phyloP scores from a whole-genome alignment of 2,797 vertebrate genomes.

The Characodon lateralis region DNA sequence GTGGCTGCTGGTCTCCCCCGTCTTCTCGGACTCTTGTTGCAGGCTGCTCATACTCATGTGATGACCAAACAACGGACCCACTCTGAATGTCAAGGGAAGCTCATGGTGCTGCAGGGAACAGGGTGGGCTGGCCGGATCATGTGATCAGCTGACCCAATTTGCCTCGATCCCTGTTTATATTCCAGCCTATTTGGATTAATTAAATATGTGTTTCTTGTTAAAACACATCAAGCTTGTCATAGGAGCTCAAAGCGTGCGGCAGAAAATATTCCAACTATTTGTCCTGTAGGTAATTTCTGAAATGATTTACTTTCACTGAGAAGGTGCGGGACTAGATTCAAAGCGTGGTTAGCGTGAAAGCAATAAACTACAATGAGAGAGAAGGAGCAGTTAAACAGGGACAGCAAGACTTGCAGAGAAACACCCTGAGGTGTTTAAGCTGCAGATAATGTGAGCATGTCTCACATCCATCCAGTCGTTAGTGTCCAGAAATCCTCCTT shows the following conservation, averaged over 20 bases:
- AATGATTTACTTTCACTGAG: slow-evolving; percentile 37
- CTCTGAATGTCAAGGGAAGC: slow-evolving; percentile 28
- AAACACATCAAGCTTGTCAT: background rate
- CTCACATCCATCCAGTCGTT: background rate
- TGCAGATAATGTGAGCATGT: background rate
- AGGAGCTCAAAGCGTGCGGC: slow-evolving; percentile 15
- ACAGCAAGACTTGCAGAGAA: slow-evolving; percentile 11
- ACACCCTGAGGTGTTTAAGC: slow-evolving; percentile 27
- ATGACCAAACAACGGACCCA: slow-evolving; percentile 14
- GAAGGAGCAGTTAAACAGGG: slow-evolving; percentile 21
- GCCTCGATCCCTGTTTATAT: background rate
- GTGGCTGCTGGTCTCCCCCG: slow-evolving; percentile 15
- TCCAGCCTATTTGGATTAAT: background rate
- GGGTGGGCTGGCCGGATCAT: background rate
- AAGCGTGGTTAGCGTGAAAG: slow-evolving; percentile 28
- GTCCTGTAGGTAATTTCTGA: slow-evolving; percentile 37
- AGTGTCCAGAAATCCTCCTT: slow-evolving; percentile 1
- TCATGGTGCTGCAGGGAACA: slow-evolving; percentile 8
- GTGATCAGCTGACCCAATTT: background rate
- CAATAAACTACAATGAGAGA: slow-evolving; percentile 18
- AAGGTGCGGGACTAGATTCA: slow-evolving; percentile 19
- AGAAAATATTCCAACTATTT: slow-evolving; percentile 38
- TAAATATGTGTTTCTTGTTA: slow-evolving; percentile 10
- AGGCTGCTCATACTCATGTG: slow-evolving; percentile 21
- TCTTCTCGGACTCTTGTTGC: background rate